Conservation (phyloP, 2,113 vertebrate species). For the Chionomys nivalis region DNA sequence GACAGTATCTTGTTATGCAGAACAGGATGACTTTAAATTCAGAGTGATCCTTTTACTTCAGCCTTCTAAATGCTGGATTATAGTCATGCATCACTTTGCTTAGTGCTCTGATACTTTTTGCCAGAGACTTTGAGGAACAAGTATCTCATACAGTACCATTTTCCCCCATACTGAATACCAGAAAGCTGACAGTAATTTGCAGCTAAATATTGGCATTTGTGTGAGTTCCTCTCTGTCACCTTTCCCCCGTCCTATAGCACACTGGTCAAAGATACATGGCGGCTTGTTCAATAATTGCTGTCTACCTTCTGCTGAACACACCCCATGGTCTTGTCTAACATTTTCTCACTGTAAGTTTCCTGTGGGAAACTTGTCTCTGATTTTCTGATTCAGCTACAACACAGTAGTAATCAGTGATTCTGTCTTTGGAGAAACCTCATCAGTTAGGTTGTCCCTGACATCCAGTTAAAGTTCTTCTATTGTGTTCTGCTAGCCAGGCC, state of each 20-base stretch:
- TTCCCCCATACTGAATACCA: neutral
- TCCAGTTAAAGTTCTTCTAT: conserved; percentile 21
- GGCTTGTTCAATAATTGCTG: neutral
- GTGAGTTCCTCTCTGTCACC: neutral
- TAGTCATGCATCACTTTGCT: neutral
- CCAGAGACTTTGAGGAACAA: conserved; percentile 40
- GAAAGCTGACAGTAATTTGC: neutral
- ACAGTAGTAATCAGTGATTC: conserved; percentile 12
- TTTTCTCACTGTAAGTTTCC: conserved; percentile 33
- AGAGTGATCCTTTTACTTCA: neutral
- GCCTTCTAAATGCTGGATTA: neutral
- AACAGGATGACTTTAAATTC: neutral
- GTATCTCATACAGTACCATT: neutral
- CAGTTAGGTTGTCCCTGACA: conserved; percentile 20
- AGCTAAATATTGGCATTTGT: neutral
- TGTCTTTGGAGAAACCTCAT: conserved; percentile 54
- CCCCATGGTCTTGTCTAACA: neutral
- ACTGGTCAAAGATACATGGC: neutral
- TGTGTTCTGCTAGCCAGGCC: neutral
- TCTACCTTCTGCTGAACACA: neutral
- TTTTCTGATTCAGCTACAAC: neutral
- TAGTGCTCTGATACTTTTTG: neutral
- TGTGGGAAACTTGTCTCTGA: neutral
- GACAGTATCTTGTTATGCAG: neutral
- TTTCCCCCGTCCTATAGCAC: neutral